phyloP scores from a whole-genome alignment of 2,888 invertebrate species.

The Diarsia dahlii region DNA sequence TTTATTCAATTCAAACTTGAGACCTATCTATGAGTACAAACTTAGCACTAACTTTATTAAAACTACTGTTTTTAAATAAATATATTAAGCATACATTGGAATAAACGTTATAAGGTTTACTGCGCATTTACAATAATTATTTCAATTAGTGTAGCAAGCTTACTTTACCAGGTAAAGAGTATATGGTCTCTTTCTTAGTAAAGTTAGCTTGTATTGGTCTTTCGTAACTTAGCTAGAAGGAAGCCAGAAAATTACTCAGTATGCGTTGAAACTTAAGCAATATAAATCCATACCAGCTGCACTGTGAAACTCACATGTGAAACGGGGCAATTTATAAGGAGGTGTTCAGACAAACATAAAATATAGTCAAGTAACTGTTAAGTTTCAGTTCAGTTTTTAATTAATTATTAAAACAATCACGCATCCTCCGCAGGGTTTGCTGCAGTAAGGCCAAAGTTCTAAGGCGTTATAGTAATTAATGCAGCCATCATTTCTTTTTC shows the following conservation, averaged over 20 bases:
- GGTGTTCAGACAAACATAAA: neutral
- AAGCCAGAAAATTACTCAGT: neutral
- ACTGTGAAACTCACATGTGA: neutral
- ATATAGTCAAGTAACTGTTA: neutral
- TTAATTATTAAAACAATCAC: neutral
- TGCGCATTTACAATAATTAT: neutral
- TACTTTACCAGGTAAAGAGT: no score
- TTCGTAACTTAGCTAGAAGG: neutral
- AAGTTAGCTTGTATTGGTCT: neutral
- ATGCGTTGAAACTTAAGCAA: no score
- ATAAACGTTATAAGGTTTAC: neutral
- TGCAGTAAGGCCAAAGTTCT: no score
- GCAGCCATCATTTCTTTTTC: neutral
- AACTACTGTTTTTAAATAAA: neutral
- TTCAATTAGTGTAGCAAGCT: neutral
- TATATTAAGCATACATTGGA: neutral
- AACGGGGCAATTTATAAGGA: neutral
- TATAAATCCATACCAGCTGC: no score
- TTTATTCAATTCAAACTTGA: neutral
- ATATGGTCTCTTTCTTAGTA: neutral
- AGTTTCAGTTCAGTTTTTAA: no score
- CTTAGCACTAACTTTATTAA: neutral
- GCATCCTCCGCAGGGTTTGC: no score
- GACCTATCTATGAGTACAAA: neutral
- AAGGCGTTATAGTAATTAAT: no score